These are phyloP conservation scores for Acrocephalus kingi DNA, from an alignment of 2,113 vertebrate genomes.

Conservation along the genomic window DNA sequence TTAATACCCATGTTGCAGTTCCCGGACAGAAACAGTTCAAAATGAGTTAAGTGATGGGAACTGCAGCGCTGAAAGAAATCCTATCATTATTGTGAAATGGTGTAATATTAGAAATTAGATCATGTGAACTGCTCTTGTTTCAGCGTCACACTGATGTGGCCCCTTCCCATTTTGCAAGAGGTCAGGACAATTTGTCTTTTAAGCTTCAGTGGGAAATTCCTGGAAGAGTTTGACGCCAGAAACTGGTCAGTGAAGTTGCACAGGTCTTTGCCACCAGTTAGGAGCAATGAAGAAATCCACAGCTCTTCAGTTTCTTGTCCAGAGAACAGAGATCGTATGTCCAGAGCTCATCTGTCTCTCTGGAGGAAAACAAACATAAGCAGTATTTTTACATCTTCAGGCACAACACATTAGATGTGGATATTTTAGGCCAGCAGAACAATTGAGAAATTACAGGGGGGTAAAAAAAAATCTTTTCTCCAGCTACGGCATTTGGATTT, in stretches of 20 bases:
- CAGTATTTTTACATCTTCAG: not conserved
- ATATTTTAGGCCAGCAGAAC: not conserved
- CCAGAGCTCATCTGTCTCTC: not conserved
- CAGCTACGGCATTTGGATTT: not conserved
- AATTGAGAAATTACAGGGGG: not conserved
- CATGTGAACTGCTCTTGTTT: not conserved
- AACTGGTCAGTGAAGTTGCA: not conserved
- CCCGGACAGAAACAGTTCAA: not conserved
- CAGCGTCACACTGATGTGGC: not conserved
- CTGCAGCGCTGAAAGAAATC: not conserved
- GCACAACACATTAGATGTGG: not conserved
- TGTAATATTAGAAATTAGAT: not conserved
- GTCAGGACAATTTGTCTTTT: slow-evolving; percentile 18
- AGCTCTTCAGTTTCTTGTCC: not conserved
- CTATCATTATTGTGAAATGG: not conserved
- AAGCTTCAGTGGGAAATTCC: not conserved
- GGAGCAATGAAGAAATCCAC: not conserved
- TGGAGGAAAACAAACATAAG: not conserved
- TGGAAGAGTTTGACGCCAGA: not conserved
- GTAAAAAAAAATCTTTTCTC: not conserved
- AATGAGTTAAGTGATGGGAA: not conserved
- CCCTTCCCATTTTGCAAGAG: slow-evolving; percentile 16
- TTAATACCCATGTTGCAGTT: not conserved
- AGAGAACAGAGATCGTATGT: not conserved
- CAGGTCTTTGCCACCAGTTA: not conserved